Evolutionary conservation across 2,113 vertebrate genomes (phyloP), one percentile per base, ranked within the genome.

Genomic region (Chascanopsetta lugubris): DNA sequence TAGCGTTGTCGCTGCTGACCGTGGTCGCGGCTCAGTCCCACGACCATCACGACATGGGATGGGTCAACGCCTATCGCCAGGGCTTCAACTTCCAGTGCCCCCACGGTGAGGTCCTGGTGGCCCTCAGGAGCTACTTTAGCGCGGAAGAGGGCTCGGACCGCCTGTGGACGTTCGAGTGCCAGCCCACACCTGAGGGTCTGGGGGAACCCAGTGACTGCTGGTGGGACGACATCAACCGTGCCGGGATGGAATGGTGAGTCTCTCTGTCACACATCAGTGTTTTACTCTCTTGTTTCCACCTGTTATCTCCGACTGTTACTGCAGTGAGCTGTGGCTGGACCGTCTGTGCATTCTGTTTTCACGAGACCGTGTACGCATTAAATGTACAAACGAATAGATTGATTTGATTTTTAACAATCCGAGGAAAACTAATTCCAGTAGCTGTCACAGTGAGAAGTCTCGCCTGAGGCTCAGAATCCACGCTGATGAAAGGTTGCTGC

Each of bases 161-260:
- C 77, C 70, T 95, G 40, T 99, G 97, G 97, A 91, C 93, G 47
- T 99, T 96, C 1, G 96, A 94, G 67, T 99, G 97, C 85, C 95
- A 96, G 94, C 92, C 93, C 1, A 95, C 95, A 0, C 91, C 95
- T 1, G 89, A 93, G 56, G 91, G 69, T 57, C 90, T 98, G 9
- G 97, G 97, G 26, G 91, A 95, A 80, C 94, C 94, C 68, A 94
- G 93, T 2, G 97, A 98, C 85, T 99, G 97, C 93, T 99, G 97
- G 97, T 99, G 97, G 97, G 97, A 99, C 59, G 97, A 99, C 83
- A 95, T 97, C 91, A 97, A 92, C 90, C 93, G 94, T 54, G 95
- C 94, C 0, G 97, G 97, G 67, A 6, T 90, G 7, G 93, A 98
- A 93, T 99, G 97, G 97, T 99, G 94, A 56, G 92, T 90, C 29